A percentile compares a stretch with the other conserved stretches of the same genome.
Evolutionary conservation across 1,140 invertebrate species (phyloP).

Genomic region (Hylyphantes graminicola): DNA sequence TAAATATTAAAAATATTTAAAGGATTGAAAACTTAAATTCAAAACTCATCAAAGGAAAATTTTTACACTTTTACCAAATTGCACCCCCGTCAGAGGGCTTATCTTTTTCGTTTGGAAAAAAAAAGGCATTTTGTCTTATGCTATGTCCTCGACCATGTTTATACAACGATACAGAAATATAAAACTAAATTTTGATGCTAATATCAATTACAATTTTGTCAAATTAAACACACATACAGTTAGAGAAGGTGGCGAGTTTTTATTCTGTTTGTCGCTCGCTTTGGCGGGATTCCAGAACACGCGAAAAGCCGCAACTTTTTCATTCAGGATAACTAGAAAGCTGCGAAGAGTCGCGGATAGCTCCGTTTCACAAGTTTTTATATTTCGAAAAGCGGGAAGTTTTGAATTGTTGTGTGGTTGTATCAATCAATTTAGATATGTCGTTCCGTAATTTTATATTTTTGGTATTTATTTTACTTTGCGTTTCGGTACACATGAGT

Average conservation of each 20-base stretch:
- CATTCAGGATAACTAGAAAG: conserved; percentile 23
- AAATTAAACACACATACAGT: neutral
- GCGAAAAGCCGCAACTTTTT: conserved; percentile 2
- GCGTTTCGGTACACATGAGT: neutral
- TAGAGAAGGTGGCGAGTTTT: conserved; percentile 33
- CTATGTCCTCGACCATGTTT: too few species aligned
- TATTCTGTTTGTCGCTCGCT: conserved; percentile 14
- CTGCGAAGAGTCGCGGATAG: neutral
- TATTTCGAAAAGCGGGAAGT: conserved; percentile 4
- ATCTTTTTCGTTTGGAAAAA: too few species aligned
- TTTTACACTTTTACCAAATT: too few species aligned
- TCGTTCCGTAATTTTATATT: neutral
- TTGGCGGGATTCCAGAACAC: conserved; percentile 39
- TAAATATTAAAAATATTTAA: too few species aligned
- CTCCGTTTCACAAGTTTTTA: neutral
- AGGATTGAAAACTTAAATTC: too few species aligned
- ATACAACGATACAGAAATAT: too few species aligned
- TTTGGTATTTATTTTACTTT: neutral
- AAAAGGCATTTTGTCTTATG: too few species aligned
- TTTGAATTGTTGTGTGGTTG: conserved; percentile 7
- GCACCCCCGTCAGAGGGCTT: too few species aligned
- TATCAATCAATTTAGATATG: conserved; percentile 8
- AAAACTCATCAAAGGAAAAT: too few species aligned
- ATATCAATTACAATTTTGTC: too few species aligned
- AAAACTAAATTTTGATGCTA: too few species aligned